Percentiles rank a stretch among this genome's conserved stretches.
phyloP scores from a whole-genome alignment of 2,113 vertebrate genomes.

The Pycnonotus jocosus region DNA sequence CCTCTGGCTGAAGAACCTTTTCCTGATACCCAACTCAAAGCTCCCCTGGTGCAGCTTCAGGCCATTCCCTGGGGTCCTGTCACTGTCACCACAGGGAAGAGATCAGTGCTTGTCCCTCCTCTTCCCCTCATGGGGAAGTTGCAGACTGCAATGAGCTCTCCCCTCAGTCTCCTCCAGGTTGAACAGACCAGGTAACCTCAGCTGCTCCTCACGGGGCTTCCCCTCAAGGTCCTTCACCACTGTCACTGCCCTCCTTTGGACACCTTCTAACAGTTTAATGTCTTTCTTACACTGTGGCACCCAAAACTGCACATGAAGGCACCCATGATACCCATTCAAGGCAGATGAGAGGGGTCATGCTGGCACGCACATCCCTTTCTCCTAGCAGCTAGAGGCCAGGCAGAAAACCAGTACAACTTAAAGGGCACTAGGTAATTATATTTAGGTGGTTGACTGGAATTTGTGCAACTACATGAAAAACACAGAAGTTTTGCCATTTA shows the following conservation, averaged over 20 bases:
- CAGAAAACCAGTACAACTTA: background rate
- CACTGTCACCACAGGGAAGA: background rate
- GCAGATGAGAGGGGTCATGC: background rate
- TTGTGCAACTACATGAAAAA: background rate
- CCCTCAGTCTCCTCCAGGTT: background rate
- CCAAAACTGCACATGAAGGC: accelerated
- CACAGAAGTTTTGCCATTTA: background rate
- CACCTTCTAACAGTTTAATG: background rate
- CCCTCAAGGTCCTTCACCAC: background rate
- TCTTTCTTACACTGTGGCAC: background rate
- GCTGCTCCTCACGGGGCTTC: accelerated
- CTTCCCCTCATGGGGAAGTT: accelerated
- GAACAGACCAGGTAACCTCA: background rate
- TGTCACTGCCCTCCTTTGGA: no score
- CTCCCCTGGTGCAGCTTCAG: background rate
- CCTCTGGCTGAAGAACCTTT: background rate
- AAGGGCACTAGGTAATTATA: background rate
- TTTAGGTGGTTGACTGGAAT: background rate
- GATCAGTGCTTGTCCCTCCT: background rate
- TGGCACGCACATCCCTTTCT: background rate
- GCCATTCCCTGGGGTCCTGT: background rate
- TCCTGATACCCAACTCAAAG: background rate
- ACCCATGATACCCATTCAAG: accelerated
- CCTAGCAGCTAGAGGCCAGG: background rate
- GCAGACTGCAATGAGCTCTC: accelerated